Conservation (phyloP, 2,797 vertebrate species). For the Paramormyrops hopkinsi region DNA sequence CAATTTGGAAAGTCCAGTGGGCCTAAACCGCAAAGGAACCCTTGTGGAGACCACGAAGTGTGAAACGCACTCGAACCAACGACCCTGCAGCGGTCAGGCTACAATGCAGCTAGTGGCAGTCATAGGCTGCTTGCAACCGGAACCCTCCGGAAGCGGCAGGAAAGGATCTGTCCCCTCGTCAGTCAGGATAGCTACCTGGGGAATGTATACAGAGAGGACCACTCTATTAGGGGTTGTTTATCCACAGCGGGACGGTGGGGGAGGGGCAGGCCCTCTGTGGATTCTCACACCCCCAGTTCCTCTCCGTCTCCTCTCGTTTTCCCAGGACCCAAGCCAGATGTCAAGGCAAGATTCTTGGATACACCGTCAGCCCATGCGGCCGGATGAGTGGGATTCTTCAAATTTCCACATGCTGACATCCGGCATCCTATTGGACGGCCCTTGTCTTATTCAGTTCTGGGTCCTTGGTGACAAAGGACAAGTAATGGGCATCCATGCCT, state of each 20-base stretch:
- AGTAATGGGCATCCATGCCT: background rate
- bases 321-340: background rate
- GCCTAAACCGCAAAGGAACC: background rate
- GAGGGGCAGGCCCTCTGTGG: conserved; percentile 19
- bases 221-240: conserved; percentile 56
- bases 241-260: conserved; percentile 28
- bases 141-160: background rate
- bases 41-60: background rate
- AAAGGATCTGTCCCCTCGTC: background rate
- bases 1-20: background rate
- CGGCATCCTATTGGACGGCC: background rate
- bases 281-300: conserved; percentile 42
- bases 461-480: background rate
- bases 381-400: conserved; percentile 30
- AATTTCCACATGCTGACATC: conserved; percentile 34
- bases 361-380: conserved; percentile 17
- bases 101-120: background rate
- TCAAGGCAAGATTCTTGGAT: conserved; percentile 43
- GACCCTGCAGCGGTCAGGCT: background rate
- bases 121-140: background rate
- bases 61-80: background rate
- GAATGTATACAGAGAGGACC: conserved; percentile 20
- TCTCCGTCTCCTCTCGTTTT: background rate
- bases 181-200: background rate
- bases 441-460: background rate